phyloP scores from a whole-genome alignment of 2,113 vertebrate species.

The Genyomyrus donnyi region DNA sequence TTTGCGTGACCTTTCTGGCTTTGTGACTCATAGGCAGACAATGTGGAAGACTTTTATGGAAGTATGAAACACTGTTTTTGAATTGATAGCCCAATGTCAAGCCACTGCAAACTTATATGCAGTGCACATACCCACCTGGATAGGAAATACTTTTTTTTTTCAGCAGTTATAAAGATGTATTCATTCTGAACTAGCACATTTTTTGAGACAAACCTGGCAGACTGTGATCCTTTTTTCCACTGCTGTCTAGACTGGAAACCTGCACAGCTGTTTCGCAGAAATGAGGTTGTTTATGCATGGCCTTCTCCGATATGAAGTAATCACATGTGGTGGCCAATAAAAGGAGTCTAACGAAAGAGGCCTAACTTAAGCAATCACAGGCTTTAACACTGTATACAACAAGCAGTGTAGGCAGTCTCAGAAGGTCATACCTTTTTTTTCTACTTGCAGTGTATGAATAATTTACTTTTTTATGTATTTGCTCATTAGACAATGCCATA shows the following conservation, averaged over 20 bases:
- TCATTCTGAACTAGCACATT: neutral
- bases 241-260: conserved; percentile 1
- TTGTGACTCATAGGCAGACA: neutral
- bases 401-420: neutral
- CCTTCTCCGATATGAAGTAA: conserved; percentile 23
- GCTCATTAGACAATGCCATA: neutral
- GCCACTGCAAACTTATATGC: neutral
- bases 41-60: neutral
- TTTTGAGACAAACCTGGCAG: neutral
- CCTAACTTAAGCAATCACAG: neutral
- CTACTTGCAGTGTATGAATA: neutral
- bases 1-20: neutral
- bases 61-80: neutral
- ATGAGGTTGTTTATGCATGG: conserved; percentile 10
- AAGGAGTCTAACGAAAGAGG: conserved; percentile 9
- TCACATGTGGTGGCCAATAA: conserved; percentile 11
- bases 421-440: neutral
- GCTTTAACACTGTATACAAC: neutral
- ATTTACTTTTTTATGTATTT: neutral
- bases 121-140: neutral
- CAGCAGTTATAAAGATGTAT: neutral
- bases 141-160: neutral
- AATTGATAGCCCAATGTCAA: neutral
- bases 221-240: neutral
- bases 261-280: neutral